Evolutionary conservation across 2,888 invertebrate genomes (phyloP), one percentile per base, ranked within the genome.

Genomic region (Melinaea menophilus): DNA sequence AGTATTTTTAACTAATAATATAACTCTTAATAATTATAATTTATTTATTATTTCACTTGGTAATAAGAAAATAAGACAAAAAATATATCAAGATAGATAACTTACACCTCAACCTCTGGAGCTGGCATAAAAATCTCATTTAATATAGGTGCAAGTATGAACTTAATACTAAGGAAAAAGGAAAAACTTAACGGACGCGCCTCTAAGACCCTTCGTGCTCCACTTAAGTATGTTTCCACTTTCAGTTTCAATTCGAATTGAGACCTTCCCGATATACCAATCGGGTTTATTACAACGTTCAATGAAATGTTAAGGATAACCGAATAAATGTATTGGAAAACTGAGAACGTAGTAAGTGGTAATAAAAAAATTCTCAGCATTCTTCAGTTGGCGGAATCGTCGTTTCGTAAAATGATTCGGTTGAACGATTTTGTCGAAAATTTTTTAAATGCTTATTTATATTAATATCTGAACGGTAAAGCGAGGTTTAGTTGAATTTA

Each of bases 311-410:
- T 61, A 60, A 55, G 65, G 60, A 62, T 67, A 67, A 67, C 65
- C 56, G 59, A 65, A 65, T 63, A 58, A 67, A 67, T 67, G 67
- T 67, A 65, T 67, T 13, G 67, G 67, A 65, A 67, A 67, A 67
- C 62, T 67, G 67, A 67, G 62, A 65, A 67, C 65, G 65, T 67
- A 56, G 64, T 62, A 61, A 63, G 59, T 35, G 63, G 60, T 47
- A 58, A 63, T 67, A 63, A 60, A 60, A 65, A 60, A 57, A 35
- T 57, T 59, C 56, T 61, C 33, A 35, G 35, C 41, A 58, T 47
- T 61, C 56, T 55, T 58, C 58, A 58, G 62, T 55, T 45, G 34
- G 47, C 65, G 62, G n/a, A 65, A 61, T 7, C 59, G n/a, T 22
- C 48, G 22, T 48, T 41, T 64, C 56, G 54, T 35, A 64, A 58